phyloP scores from a whole-genome alignment of 2,888 invertebrate genomes.

The Lochmaea crataegi region DNA sequence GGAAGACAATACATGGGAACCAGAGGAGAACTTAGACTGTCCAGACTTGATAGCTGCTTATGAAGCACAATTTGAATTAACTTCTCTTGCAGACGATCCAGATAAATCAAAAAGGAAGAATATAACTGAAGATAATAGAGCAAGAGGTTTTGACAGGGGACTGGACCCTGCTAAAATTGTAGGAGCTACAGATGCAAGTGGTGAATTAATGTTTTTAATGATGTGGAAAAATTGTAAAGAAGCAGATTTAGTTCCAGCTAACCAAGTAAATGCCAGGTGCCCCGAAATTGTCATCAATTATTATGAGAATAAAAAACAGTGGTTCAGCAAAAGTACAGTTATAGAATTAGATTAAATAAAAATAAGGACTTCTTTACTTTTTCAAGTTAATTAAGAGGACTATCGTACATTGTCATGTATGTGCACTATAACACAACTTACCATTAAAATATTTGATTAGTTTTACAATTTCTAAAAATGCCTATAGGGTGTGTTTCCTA shows the following conservation, averaged over 20 bases:
- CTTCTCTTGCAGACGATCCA: constrained; percentile 51
- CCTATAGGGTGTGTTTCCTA: no score
- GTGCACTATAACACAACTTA: background rate
- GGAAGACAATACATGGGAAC: constrained; percentile 85
- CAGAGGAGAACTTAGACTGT: constrained; percentile 82
- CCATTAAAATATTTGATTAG: constrained; percentile 1
- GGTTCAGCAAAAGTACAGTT: constrained; percentile 59
- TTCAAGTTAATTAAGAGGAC: background rate
- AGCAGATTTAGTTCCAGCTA: constrained; percentile 73
- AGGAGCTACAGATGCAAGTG: constrained; percentile 90
- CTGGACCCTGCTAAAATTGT: constrained; percentile 87
- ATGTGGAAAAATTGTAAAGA: constrained; percentile 83
- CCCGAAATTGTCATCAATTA: constrained; percentile 75
- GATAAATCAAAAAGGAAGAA: constrained; percentile 59
- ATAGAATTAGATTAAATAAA: constrained; percentile 56
- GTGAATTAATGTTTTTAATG: constrained; percentile 88
- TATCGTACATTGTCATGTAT: background rate
- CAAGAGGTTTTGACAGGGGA: constrained; percentile 82
- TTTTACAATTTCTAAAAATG: background rate
- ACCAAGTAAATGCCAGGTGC: constrained; percentile 71
- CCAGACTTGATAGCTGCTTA: constrained; percentile 73
- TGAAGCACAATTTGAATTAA: constrained; percentile 56
- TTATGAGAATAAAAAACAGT: constrained; percentile 68
- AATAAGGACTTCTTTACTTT: background rate
- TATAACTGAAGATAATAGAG: constrained; percentile 64